Conservation (phyloP, 2,888 invertebrate species). For the Andrena trimmerana region DNA sequence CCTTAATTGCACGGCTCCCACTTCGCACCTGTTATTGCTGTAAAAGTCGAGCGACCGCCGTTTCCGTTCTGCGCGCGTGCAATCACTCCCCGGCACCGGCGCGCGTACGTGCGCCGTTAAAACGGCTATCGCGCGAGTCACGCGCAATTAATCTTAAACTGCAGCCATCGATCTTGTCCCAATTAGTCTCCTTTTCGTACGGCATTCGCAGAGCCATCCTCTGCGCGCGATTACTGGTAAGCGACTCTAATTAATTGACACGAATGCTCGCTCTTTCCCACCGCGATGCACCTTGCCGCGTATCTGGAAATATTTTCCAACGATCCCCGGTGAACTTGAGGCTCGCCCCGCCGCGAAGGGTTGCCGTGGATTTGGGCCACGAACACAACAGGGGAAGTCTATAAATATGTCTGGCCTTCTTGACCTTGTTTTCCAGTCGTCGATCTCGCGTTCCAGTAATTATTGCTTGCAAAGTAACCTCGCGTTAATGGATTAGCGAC, state of each 20-base stretch:
- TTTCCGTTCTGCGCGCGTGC: conserved; percentile 27
- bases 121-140: conserved; percentile 46
- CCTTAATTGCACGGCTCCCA: conserved; percentile 1
- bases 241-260: conserved; percentile 34
- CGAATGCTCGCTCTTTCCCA: conserved; percentile 2
- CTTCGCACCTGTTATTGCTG: conserved; percentile 51
- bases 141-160: conserved; percentile 50
- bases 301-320: background rate
- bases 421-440: conserved; percentile 3
- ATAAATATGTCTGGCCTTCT: background rate
- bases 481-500: too few relatives aligned
- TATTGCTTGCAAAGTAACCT: too few relatives aligned
- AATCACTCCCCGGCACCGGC: conserved; percentile 23
- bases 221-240: conserved; percentile 10
- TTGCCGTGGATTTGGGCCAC: background rate
- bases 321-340: background rate
- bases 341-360: background rate
- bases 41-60: conserved; percentile 32
- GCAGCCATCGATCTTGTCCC: conserved; percentile 40
- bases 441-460: background rate
- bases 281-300: background rate
- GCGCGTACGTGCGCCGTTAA: conserved; percentile 5
- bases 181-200: conserved; percentile 43
- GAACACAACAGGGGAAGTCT: background rate
- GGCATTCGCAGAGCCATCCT: conserved; percentile 13